phyloP scores from a whole-genome alignment of 92 coral and sea anemone genomes.

The Parazoanthus atlanticus region DNA sequence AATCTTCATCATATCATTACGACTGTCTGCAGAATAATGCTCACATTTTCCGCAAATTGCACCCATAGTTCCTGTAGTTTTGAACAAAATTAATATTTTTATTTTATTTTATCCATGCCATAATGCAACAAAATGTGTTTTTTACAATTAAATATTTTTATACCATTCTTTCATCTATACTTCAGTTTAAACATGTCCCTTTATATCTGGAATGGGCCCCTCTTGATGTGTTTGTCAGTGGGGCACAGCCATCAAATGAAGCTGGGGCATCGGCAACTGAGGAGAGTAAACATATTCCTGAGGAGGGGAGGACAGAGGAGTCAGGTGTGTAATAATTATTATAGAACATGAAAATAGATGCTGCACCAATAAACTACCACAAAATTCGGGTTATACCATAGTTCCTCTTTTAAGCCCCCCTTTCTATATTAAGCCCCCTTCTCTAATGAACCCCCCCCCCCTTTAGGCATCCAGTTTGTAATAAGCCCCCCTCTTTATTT shows the following conservation, averaged over 20 bases:
- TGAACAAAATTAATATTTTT: not conserved
- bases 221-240: slow-evolving; percentile 73
- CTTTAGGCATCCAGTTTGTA: too few relatives aligned
- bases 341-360: not conserved
- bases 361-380: too few relatives aligned
- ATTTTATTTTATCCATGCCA: not conserved
- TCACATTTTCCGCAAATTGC: too few relatives aligned
- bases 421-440: too few relatives aligned
- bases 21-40: too few relatives aligned
- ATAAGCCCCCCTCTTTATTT: too few relatives aligned
- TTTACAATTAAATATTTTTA: too few relatives aligned
- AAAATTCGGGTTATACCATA: too few relatives aligned
- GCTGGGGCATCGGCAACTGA: not conserved
- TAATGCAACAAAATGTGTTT: not conserved
- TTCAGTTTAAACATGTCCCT: slow-evolving; percentile 88
- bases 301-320: not conserved
- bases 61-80: not conserved
- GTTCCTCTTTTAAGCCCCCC: too few relatives aligned
- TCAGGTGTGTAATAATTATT: slow-evolving; percentile 16
- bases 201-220: slow-evolving; percentile 99
- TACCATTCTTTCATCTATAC: not conserved
- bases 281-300: not conserved
- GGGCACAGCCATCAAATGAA: slow-evolving; percentile 33
- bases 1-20: too few relatives aligned
- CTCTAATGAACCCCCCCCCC: too few relatives aligned